These are phyloP conservation scores for Neopelma chrysocephalum DNA, from an alignment of 2,797 vertebrate species.

Conservation along the genomic window DNA sequence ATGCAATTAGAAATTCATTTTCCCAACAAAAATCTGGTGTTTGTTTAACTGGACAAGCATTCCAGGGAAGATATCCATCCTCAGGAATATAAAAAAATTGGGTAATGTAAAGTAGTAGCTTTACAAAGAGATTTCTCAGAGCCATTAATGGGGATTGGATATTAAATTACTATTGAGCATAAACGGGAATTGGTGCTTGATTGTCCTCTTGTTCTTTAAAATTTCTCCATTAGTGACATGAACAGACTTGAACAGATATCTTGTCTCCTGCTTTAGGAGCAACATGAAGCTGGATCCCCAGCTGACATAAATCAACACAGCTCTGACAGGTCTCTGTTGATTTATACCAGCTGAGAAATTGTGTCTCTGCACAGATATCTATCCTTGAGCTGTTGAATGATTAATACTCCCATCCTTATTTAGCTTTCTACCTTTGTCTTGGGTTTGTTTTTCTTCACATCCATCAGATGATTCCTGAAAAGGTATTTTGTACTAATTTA, in stretches of 20 bases:
- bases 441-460: background rate
- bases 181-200: background rate
- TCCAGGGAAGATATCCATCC: background rate
- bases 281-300: background rate
- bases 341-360: background rate
- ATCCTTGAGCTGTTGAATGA: background rate
- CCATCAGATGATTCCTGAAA: background rate
- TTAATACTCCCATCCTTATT: constrained; percentile 17
- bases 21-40: background rate
- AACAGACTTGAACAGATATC: background rate
- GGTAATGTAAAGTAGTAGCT: background rate
- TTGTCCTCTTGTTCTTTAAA: background rate
- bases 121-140: background rate
- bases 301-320: background rate
- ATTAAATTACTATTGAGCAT: background rate
- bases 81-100: background rate
- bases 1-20: background rate
- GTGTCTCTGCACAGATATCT: background rate
- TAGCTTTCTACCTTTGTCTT: background rate
- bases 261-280: background rate
- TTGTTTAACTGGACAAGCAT: background rate
- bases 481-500: constrained; percentile 12
- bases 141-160: background rate
- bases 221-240: background rate
- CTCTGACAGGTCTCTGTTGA: constrained; percentile 13